Evolutionary conservation across 1,140 invertebrate genomes (phyloP).

Genomic region (Whitmania pigra): DNA sequence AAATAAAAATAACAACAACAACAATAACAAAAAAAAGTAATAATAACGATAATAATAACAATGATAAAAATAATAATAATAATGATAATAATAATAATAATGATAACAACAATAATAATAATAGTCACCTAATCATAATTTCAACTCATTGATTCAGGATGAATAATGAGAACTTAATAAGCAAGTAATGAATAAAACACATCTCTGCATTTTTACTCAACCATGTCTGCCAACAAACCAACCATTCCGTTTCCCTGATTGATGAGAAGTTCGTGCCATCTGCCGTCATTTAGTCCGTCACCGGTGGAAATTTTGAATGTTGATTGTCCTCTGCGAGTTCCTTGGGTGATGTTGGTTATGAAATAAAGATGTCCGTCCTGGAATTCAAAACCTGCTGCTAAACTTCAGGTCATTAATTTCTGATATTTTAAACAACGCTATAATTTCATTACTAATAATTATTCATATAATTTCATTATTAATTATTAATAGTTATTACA

Average conservation of each 20-base stretch:
- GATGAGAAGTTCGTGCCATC: conserved; percentile 19
- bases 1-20: no score
- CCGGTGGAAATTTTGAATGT: background rate
- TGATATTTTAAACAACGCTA: no score
- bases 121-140: no score
- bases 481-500: no score
- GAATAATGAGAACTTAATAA: no score
- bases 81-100: background rate
- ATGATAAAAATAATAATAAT: background rate
- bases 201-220: background rate
- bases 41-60: background rate
- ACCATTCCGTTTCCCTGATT: conserved; percentile 12
- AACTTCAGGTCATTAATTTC: no score
- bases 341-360: conserved; percentile 3
- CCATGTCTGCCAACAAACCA: background rate
- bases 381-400: background rate
- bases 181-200: background rate
- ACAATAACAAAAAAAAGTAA: no score
- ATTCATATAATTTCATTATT: no score
- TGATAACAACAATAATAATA: background rate
- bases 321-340: background rate
- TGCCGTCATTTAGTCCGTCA: conserved; percentile 17
- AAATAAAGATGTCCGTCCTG: conserved; percentile 15
- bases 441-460: no score
- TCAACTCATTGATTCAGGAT: background rate